Percentiles rank a stretch among this genome's conserved stretches.
Conservation (phyloP, 2,888 invertebrate genomes). For the Nasonovia ribisnigri region DNA sequence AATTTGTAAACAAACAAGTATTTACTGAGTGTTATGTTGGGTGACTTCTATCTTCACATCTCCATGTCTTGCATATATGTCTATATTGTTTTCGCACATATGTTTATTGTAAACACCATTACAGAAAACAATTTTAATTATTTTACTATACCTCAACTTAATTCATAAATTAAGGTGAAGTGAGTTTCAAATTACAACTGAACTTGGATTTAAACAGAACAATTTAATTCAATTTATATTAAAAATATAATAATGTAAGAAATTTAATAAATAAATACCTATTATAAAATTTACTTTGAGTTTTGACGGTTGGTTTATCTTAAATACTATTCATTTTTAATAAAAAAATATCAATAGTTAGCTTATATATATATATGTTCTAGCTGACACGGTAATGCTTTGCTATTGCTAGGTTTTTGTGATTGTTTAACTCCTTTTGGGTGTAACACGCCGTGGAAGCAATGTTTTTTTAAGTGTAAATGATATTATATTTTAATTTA, state of each 20-base stretch:
- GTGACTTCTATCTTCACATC: too few relatives aligned
- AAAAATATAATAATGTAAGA: background rate
- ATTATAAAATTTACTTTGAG: background rate
- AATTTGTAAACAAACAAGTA: background rate
- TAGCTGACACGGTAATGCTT: too few relatives aligned
- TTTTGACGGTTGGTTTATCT: background rate
- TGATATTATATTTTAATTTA: too few relatives aligned
- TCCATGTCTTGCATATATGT: too few relatives aligned
- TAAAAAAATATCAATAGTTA: background rate
- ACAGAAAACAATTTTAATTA: too few relatives aligned
- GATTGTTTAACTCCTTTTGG: too few relatives aligned
- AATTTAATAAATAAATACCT: background rate
- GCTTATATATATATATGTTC: background rate
- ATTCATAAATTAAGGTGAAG: background rate
- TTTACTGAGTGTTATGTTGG: too few relatives aligned
- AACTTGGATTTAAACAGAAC: background rate
- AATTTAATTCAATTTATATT: background rate
- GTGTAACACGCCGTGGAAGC: too few relatives aligned
- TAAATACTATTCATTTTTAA: background rate
- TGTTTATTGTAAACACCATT: too few relatives aligned
- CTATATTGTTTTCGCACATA: too few relatives aligned
- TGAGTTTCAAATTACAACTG: background rate
- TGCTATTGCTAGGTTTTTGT: too few relatives aligned
- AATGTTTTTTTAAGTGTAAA: too few relatives aligned
- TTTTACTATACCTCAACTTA: background rate